Percentiles rank a stretch among this genome's conserved stretches.
Conservation (phyloP, 2,797 vertebrate species). For the Denticeps clupeoides region DNA sequence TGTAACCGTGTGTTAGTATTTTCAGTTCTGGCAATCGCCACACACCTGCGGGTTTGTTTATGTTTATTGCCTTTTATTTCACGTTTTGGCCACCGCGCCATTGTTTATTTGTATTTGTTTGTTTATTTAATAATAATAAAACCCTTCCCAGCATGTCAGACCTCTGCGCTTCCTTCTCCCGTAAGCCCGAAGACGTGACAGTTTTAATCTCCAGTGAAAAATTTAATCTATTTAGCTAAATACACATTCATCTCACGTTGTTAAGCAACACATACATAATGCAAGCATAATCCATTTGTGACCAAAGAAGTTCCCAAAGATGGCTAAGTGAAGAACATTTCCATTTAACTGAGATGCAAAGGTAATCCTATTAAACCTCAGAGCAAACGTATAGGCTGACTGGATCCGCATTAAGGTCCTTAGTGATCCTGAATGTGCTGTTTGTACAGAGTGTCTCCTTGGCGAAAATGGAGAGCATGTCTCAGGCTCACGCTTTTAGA, state of each 20-base stretch:
- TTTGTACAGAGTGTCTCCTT: slow-evolving; percentile 10
- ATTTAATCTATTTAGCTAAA: slow-evolving; percentile 40
- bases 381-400: slow-evolving; percentile 33
- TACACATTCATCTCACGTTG: slow-evolving; percentile 39
- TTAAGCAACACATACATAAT: slow-evolving; percentile 46
- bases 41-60: no score
- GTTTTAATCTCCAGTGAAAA: slow-evolving; percentile 32
- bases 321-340: slow-evolving; percentile 46
- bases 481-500: slow-evolving; percentile 2
- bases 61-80: no score
- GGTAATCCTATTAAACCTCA: slow-evolving; percentile 24
- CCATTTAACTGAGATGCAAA: slow-evolving; percentile 35
- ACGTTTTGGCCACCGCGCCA: no score
- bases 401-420: slow-evolving; percentile 17
- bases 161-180: no score
- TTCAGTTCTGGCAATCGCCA: no score
- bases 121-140: no score
- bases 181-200: no score
- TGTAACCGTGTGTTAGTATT: no score
- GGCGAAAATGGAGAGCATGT: slow-evolving; percentile 4
- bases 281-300: slow-evolving; percentile 32
- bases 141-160: no score
- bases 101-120: no score
- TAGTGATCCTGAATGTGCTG: slow-evolving; percentile 12
- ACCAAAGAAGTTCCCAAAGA: slow-evolving; percentile 34